Percentiles rank a stretch among this genome's conserved stretches.
Conservation (phyloP, 2,888 invertebrate species). For the Heliconius ethilla region DNA sequence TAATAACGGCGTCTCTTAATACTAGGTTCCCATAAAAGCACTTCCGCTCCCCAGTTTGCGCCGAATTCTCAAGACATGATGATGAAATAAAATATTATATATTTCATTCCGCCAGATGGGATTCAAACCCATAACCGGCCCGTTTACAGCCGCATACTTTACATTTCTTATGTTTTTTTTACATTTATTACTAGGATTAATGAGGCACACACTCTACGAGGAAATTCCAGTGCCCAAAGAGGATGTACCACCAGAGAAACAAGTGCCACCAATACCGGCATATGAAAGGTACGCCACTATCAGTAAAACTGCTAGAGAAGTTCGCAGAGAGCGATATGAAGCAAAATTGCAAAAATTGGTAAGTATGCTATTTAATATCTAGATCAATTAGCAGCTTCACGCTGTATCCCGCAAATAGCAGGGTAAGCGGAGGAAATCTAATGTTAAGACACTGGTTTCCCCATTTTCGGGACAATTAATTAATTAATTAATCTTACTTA, state of each 20-base stretch:
- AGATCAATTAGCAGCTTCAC: neutral
- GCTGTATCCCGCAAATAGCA: too few relatives aligned
- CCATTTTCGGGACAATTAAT: too few relatives aligned
- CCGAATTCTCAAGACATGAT: too few relatives aligned
- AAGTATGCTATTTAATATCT: conserved; percentile 12
- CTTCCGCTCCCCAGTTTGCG: too few relatives aligned
- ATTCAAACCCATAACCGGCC: too few relatives aligned
- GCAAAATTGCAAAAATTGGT: conserved; percentile 64
- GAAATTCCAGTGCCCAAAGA: conserved; percentile 72
- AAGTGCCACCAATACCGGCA: conserved; percentile 68
- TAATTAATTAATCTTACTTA: too few relatives aligned
- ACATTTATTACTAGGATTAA: conserved; percentile 53
- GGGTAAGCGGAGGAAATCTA: neutral
- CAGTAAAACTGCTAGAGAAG: conserved; percentile 68
- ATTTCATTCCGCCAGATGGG: too few relatives aligned
- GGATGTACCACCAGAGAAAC: conserved; percentile 70
- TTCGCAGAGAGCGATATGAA: conserved; percentile 70
- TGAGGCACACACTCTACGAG: conserved; percentile 69
- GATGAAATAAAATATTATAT: too few relatives aligned
- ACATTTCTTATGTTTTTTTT: neutral
- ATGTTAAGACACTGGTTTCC: too few relatives aligned
- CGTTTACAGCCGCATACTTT: too few relatives aligned
- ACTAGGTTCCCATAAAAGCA: too few relatives aligned
- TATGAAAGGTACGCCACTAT: conserved; percentile 71
- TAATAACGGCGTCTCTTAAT: too few relatives aligned